Evolutionary conservation across 2,888 invertebrate genomes (phyloP).

Genomic region (Xestia c-nigrum): DNA sequence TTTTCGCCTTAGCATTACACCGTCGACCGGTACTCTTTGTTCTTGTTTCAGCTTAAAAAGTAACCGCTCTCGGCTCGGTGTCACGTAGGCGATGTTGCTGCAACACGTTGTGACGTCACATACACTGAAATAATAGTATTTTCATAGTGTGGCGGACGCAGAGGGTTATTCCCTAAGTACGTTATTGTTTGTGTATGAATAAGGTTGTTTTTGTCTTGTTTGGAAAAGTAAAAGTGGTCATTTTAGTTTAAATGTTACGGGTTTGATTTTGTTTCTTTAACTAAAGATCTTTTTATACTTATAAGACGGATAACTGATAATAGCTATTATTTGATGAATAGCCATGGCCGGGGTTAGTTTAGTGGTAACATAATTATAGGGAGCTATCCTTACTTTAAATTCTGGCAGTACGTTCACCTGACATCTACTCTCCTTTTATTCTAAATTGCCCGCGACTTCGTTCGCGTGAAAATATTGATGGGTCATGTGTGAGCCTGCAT

Average conservation of each 20-base stretch:
- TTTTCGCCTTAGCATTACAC: slow-evolving; percentile 70
- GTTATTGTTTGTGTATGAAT: slow-evolving; percentile 36
- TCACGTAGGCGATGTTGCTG: slow-evolving; percentile 52
- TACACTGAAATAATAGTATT: slow-evolving; percentile 50
- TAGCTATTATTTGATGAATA: neutral
- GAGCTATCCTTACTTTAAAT: no score
- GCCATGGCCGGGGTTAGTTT: neutral
- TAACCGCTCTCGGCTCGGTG: slow-evolving; percentile 48
- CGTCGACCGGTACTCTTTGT: slow-evolving; percentile 56
- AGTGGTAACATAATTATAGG: neutral
- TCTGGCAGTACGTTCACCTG: neutral
- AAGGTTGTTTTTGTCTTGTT: slow-evolving; percentile 1
- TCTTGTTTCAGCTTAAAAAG: slow-evolving; percentile 66
- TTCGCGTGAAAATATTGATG: no score
- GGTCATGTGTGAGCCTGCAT: no score
- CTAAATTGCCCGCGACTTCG: no score
- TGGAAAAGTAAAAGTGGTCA: neutral
- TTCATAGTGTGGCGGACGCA: slow-evolving; percentile 46
- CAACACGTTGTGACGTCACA: slow-evolving; percentile 49
- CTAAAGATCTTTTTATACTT: neutral
- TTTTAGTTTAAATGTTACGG: neutral
- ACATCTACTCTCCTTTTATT: no score
- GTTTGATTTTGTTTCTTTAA: no score
- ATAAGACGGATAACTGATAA: neutral
- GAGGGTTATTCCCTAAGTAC: slow-evolving; percentile 56